These are phyloP conservation scores for Empidonax traillii DNA, from an alignment of 2,113 vertebrate genomes.

Conservation along the genomic window DNA sequence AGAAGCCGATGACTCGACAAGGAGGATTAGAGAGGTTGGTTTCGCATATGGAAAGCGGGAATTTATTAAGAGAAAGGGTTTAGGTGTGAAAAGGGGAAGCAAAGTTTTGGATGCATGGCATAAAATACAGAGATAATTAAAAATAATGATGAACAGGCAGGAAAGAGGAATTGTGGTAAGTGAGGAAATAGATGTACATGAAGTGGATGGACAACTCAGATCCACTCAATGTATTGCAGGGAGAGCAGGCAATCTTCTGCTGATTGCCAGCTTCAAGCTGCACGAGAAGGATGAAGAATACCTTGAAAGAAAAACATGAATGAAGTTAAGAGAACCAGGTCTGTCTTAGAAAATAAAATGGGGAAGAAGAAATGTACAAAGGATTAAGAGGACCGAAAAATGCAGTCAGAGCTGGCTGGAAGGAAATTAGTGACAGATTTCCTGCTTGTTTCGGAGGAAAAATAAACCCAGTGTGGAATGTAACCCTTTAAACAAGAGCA, in stretches of 20 bases:
- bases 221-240: not conserved
- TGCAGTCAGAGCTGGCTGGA: not conserved
- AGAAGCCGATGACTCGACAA: not conserved
- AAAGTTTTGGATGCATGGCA: not conserved
- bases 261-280: not conserved
- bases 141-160: not conserved
- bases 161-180: not conserved
- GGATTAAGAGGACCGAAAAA: not conserved
- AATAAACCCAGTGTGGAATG: slow-evolving; percentile 16
- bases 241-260: not conserved
- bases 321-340: not conserved
- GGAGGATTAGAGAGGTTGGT: not conserved
- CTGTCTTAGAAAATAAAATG: slow-evolving; percentile 1
- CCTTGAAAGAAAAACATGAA: not conserved
- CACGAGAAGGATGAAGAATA: not conserved
- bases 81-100: not conserved
- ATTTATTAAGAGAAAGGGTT: not conserved
- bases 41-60: not conserved
- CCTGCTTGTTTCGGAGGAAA: slow-evolving; percentile 3
- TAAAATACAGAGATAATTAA: not conserved
- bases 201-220: not conserved
- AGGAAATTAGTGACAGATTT: slow-evolving; percentile 45
- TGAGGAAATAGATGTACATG: not conserved
- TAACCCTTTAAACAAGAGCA: not conserved
- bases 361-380: not conserved